Evolutionary conservation across 1,140 invertebrate species (phyloP).

Genomic region (Mesaphorura yosii): DNA sequence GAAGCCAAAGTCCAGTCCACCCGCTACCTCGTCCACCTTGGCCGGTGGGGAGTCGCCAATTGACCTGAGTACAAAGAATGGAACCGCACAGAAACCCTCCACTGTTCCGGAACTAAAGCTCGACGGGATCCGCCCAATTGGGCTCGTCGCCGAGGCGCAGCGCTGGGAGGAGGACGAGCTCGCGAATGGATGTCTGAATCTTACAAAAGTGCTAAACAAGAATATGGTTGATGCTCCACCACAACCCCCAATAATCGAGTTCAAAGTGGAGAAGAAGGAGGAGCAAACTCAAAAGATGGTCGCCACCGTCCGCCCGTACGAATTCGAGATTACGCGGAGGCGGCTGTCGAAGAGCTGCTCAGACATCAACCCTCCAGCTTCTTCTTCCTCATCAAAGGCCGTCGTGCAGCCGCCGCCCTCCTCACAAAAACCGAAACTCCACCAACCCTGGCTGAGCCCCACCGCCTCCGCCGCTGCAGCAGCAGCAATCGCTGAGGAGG

Average conservation of each 20-base stretch:
- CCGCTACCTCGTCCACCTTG: not conserved
- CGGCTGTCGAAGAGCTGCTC: not conserved
- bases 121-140: slow-evolving; percentile 16
- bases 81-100: not conserved
- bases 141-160: slow-evolving; percentile 25
- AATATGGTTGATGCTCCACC: not conserved
- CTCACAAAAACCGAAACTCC: slow-evolving; percentile 11
- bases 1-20: not conserved
- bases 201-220: slow-evolving; percentile 24
- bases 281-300: not conserved
- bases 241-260: not conserved
- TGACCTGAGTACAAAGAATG: slow-evolving; percentile 19
- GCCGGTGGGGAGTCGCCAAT: slow-evolving; percentile 19
- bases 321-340: slow-evolving; percentile 3
- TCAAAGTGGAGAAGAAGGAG: not conserved
- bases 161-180: slow-evolving; percentile 24
- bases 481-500: not conserved
- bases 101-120: not conserved
- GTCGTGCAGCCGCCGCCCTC: slow-evolving; percentile 5
- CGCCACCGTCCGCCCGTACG: not conserved
- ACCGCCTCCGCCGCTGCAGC: no score
- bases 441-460: slow-evolving; percentile 30
- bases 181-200: slow-evolving; percentile 17
- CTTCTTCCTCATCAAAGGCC: not conserved
- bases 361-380: not conserved